Evolutionary conservation across 2,888 invertebrate species (phyloP).

Genomic region (Mesoligia furuncula): DNA sequence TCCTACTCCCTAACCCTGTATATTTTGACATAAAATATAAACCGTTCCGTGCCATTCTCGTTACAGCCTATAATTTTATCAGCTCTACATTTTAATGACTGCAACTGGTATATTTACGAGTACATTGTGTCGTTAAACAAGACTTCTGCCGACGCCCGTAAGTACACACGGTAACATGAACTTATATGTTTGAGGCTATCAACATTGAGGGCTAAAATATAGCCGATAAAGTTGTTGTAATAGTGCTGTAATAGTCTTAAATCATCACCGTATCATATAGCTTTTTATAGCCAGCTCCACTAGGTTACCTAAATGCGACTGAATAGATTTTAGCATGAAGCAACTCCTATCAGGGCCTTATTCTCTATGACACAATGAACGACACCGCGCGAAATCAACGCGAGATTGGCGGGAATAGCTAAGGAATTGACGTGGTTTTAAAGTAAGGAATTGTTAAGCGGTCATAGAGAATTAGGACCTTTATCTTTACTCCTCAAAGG

Average conservation of each 20-base stretch:
- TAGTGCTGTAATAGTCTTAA: neutral
- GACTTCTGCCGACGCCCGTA: neutral
- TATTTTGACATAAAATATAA: neutral
- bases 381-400: too few relatives aligned
- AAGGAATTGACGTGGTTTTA: too few relatives aligned
- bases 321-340: neutral
- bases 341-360: neutral
- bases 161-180: neutral
- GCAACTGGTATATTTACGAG: slow-evolving; percentile 67
- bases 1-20: neutral
- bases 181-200: neutral
- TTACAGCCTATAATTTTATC: neutral
- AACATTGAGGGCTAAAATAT: slow-evolving; percentile 2
- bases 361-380: too few relatives aligned
- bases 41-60: neutral
- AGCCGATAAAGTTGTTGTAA: slow-evolving; percentile 11
- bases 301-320: neutral
- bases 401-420: too few relatives aligned
- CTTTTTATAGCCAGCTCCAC: neutral
- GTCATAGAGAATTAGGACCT: too few relatives aligned
- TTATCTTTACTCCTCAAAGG: neutral
- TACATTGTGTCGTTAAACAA: slow-evolving; percentile 56
- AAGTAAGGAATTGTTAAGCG: too few relatives aligned
- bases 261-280: neutral
- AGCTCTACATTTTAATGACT: slow-evolving; percentile 67